phyloP scores from a whole-genome alignment of 2,888 invertebrate species.

The Pediacus dermestoides region DNA sequence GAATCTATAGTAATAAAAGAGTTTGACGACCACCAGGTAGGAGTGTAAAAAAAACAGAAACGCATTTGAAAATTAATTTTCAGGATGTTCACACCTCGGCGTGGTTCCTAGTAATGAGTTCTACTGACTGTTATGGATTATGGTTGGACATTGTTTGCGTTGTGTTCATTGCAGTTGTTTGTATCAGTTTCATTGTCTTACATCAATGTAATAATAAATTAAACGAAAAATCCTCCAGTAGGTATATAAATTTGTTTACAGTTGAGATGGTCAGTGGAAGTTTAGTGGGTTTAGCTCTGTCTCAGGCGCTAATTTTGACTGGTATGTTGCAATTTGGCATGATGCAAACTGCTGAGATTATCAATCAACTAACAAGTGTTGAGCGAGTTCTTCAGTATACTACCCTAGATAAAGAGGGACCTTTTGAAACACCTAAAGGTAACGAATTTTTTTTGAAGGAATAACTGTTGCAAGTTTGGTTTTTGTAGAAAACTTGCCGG shows the following conservation, averaged over 20 bases:
- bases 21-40: constrained; percentile 47
- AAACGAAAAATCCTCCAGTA: constrained; percentile 1
- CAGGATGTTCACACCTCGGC: constrained; percentile 58
- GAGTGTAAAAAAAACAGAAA: too few species aligned
- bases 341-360: constrained; percentile 69
- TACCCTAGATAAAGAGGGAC: constrained; percentile 62
- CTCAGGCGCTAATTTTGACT: constrained; percentile 66
- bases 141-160: constrained; percentile 61
- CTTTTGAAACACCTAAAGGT: constrained; percentile 6
- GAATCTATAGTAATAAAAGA: constrained; percentile 55
- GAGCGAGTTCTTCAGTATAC: constrained; percentile 76
- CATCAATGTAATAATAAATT: constrained; percentile 27
- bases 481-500: constrained; percentile 52
- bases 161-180: constrained; percentile 55
- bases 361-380: constrained; percentile 70
- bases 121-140: constrained; percentile 59
- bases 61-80: too few species aligned
- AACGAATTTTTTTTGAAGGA: neutral
- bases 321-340: constrained; percentile 77
- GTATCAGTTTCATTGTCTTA: constrained; percentile 56
- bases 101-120: constrained; percentile 57
- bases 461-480: too few species aligned
- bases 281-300: constrained; percentile 65
- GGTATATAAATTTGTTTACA: constrained; percentile 12
- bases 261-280: constrained; percentile 34